Evolutionary conservation across 2,113 vertebrate species (phyloP), one percentile per base, ranked within the genome.

Genomic region (Mesitornis unicolor): DNA sequence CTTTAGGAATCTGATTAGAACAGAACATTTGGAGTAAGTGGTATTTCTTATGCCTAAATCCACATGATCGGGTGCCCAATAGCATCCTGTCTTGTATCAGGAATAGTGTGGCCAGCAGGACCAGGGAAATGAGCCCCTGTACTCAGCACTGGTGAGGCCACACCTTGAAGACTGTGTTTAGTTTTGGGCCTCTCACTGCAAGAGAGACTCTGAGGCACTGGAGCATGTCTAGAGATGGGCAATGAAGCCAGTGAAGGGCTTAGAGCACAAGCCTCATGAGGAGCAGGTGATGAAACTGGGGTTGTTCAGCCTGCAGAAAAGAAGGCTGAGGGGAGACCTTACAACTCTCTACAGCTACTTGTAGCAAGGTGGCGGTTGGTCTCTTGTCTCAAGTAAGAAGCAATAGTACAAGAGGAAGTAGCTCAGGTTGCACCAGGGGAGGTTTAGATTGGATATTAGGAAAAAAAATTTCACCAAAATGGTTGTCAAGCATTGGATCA

Each of bases 131-230:
- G 40, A 38, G 1, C 11, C 7, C 19, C 29, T 51, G 22, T 35
- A 60, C 22, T 42, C 0, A 0, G 28, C 10, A 40, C 21, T 21
- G 18, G 20, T 45, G 24, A 71, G 47, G 77, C 21, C 1, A 1
- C 1, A 7, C 25, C 18, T 69, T 0, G 0, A 78, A 13, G 6
- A 4, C 35, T 3, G 7, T 22, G 7, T 47, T 42, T 40, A 31
- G 45, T 57, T 82, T 28, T 20, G 31, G 56, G 31, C 5, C 20
- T 2, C 28, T 53, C 61, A n/a, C 26, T 43, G 10, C 5, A 76
- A 16, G 15, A 67, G 4, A 2, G 36, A 71, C 11, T 25, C 0
- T 19, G n/a, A 84, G 24, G 9, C 7, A 17, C 48, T 77, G 54
- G n/a, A n/a, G n/a, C n/a, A n/a, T n/a, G n/a, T n/a, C n/a, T n/a